Evolutionary conservation across 64 coral and sea anemone genomes (phyloP).

Genomic region (Montipora efflorescens): DNA sequence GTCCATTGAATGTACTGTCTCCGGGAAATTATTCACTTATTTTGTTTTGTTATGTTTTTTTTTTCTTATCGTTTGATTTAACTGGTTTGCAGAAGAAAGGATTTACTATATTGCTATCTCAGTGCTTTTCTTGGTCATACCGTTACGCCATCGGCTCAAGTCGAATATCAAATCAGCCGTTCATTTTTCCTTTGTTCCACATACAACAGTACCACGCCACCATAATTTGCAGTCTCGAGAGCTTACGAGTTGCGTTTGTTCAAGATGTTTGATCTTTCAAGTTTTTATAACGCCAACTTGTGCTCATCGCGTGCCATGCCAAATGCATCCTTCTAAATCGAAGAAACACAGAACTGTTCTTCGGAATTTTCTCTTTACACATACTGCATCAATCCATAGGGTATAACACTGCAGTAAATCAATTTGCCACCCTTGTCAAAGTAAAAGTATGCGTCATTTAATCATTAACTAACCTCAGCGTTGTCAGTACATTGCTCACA

Average conservation of each 20-base stretch:
- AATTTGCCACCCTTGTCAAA: no score
- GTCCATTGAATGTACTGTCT: background rate
- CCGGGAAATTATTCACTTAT: background rate
- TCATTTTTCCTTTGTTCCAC: background rate
- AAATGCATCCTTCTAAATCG: background rate
- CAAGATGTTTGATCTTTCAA: slow-evolving; percentile 33
- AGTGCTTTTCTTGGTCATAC: background rate
- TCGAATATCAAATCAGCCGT: background rate
- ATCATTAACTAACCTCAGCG: background rate
- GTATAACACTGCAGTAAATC: no score
- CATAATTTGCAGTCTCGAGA: background rate
- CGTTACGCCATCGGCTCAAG: background rate
- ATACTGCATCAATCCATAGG: no score
- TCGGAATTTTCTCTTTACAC: no score
- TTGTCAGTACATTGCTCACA: background rate
- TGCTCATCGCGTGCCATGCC: background rate
- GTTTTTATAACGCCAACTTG: slow-evolving; percentile 27
- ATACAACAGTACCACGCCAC: background rate
- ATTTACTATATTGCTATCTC: background rate
- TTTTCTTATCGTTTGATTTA: background rate
- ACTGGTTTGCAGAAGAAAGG: slow-evolving; percentile 1
- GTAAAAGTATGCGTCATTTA: background rate
- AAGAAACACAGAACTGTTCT: background rate
- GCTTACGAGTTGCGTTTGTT: background rate
- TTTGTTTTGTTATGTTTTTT: background rate